Evolutionary conservation across 2,888 invertebrate genomes (phyloP).

Genomic region (Meteorus colon): DNA sequence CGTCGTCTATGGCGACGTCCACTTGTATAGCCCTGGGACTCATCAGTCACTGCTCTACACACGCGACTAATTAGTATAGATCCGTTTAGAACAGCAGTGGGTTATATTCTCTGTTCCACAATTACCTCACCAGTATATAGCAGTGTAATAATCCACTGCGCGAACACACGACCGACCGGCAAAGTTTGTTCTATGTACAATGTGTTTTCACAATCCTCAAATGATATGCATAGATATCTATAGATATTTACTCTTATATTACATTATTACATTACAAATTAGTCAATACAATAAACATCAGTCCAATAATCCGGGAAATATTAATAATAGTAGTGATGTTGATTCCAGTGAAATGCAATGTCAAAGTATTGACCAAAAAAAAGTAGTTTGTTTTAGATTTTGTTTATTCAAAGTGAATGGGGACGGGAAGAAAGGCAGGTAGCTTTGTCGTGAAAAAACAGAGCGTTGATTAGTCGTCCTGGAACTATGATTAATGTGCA

Average conservation of each 20-base stretch:
- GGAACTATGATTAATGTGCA: too few species aligned
- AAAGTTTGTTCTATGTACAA: background rate
- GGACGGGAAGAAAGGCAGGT: too few species aligned
- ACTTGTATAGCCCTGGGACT: constrained; percentile 46
- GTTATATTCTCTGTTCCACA: constrained; percentile 42
- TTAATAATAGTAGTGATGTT: too few species aligned
- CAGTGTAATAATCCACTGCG: constrained; percentile 5
- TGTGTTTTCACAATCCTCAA: background rate
- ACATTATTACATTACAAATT: background rate
- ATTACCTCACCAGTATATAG: constrained; percentile 29
- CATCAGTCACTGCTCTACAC: constrained; percentile 47
- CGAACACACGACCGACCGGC: background rate
- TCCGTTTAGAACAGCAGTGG: constrained; percentile 28
- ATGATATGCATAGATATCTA: background rate
- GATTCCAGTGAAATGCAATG: too few species aligned
- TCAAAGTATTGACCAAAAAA: too few species aligned
- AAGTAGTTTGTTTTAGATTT: too few species aligned
- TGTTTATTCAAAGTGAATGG: too few species aligned
- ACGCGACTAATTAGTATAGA: constrained; percentile 52
- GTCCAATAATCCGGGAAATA: background rate
- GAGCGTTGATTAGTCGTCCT: too few species aligned
- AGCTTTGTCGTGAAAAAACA: too few species aligned
- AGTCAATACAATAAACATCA: background rate
- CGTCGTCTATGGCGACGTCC: constrained; percentile 9
- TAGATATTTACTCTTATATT: background rate